A percentile compares a stretch with the other conserved stretches of the same genome.
These are phyloP conservation scores for Hippocampus guttulatus DNA, from an alignment of 2,113 vertebrate species.

Conservation along the genomic window DNA sequence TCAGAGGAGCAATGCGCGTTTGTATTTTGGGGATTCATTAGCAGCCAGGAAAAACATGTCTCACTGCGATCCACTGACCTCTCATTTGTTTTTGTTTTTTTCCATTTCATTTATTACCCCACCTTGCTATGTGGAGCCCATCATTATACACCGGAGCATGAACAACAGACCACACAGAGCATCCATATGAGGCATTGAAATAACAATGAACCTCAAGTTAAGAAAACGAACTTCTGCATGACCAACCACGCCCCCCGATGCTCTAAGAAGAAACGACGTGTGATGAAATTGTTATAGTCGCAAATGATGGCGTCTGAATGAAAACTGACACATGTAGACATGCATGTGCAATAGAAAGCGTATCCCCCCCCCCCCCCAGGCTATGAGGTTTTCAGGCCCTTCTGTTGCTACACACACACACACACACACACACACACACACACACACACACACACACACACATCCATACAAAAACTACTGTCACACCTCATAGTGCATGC, in stretches of 20 bases:
- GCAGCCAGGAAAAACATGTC: conserved; percentile 59
- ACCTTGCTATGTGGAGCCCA: conserved; percentile 37
- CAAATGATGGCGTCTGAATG: conserved; percentile 57
- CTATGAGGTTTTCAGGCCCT: conserved; percentile 51
- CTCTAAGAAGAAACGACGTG: conserved; percentile 52
- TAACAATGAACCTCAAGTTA: conserved; percentile 51
- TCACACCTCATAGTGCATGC: conserved; percentile 62
- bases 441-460: conserved; percentile 31
- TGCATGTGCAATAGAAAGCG: conserved; percentile 26
- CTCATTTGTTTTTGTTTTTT: conserved; percentile 59
- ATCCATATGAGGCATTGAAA: conserved; percentile 45
- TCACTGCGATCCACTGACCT: conserved; percentile 65
- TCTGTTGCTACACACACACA: conserved; percentile 53
- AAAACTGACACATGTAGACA: conserved; percentile 48
- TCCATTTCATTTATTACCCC: conserved; percentile 62
- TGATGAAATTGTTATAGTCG: conserved; percentile 55
- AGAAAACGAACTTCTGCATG: conserved; percentile 38
- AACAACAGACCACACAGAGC: conserved; percentile 29
- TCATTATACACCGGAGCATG: conserved; percentile 53
- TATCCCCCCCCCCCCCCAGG: conserved; percentile 36
- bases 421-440: conserved; percentile 38
- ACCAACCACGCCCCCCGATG: conserved; percentile 1
- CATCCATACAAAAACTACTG: conserved; percentile 57
- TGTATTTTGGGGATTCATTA: conserved; percentile 68
- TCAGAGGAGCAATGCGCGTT: conserved; percentile 38